Base-by-base conservation (phyloP, 2,797 vertebrate species). In the Anguilla anguilla region DNA sequence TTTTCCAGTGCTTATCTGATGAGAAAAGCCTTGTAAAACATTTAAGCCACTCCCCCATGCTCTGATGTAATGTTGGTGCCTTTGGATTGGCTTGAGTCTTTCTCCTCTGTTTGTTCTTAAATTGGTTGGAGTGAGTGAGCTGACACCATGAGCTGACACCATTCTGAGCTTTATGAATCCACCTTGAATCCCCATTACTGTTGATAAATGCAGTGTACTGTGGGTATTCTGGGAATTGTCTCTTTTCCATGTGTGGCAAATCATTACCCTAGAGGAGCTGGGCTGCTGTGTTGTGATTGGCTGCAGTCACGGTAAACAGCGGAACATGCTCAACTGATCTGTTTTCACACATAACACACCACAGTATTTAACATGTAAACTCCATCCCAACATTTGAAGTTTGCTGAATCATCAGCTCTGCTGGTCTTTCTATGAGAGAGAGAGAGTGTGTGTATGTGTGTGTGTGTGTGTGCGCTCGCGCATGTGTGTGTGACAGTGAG, bases 281-380 rank as follows among this genome's bases (percentile, higher is more conserved):
- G 15, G 31, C 13, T 19, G 74, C 31, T 31, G 69, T 22, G n/a
- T 7, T 67, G 61, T 67, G 25, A 74, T 77, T 77, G 74, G 74
- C 74, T 77, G 35, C 74, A 72, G 69, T 15, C 86, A 77, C 79
- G 88, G 85, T 89, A 86, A 82, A 90, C 89, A 84, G 87, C 79
- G 85, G 43, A 86, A 86, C 91, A 35, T 17, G 46, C 90, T 87
- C 69, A 46, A 89, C 83, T 91, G 89, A 92, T 93, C 90, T 96
- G 94, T 96, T 95, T 93, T 22, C 43, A 94, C 93, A 90, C 92
- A 85, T 92, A 95, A 95, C 91, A 94, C 92, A 89, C 89, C 92
- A 92, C 96, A 97, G 96, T 97, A 96, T 97, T 97, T 95, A 91
- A 93, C 92, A 88, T 92, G 92, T 93, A 91, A 91, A 92, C 88